Evolutionary conservation across 1,140 invertebrate species (phyloP), one percentile per base, ranked within the genome.

Genomic region (Megalonaias nervosa): DNA sequence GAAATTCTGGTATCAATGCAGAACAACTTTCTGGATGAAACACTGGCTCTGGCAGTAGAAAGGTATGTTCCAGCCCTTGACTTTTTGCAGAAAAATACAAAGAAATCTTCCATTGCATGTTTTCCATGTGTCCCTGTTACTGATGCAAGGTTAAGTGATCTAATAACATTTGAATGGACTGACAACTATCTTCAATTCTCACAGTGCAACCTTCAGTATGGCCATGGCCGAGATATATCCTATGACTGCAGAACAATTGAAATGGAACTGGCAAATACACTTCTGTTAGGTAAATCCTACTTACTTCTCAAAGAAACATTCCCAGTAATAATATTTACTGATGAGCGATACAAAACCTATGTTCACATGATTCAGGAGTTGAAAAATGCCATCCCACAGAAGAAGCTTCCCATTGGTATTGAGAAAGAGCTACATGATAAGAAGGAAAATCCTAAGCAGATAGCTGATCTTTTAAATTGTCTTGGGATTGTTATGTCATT

Each of bases 191-290:
- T 12, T 23, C 56, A 70, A 19, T 58, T 70, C 38, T 76, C 74
- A 57, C 59, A 69, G 59, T 58, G 67, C 62, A 60, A 60, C 6
- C 66, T 76, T 31, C 19, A 11, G 14, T 76, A 76, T 76, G 74
- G 74, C 1, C n/a, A 17, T 15, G 74, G 74, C 48, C 58, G 65
- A 55, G n/a, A 48, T n/a, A 57, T 76, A 31, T 14, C 48, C 4
- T 76, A 76, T 58, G 74, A 76, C 65, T 76, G 69, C 19, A 19
- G 57, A 19, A 76, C 69, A 21, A 76, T 76, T 65, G 74, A 76
- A 65, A 76, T 65, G 60, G 57, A 68, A 21, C 26, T 76, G n/a
- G 67, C 58, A 31, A 31, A 31, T 31, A 31, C 31, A 31, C 31
- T 31, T 31, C 31, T 31, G 31, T 31, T 31, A 31, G 31, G 31